Base-by-base conservation (phyloP, 2,888 invertebrate species). In the Ischnura elegans region DNA sequence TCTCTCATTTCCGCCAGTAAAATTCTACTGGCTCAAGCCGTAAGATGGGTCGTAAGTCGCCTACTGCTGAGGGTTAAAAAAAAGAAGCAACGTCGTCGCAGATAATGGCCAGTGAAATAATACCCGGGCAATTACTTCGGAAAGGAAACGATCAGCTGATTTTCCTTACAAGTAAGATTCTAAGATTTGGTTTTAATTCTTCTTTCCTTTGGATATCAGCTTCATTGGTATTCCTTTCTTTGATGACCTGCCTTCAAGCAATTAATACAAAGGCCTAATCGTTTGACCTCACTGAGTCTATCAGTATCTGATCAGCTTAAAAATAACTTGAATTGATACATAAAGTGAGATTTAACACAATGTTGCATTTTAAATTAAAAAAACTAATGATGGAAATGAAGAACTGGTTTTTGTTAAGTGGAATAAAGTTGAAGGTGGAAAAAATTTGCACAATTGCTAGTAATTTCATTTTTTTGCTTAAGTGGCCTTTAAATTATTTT, bases 1-100 rank as follows among this genome's bases (percentile, higher is more conserved):
- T 76, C 29, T 76, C 29, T 76, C 76, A 76, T 76, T 76, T 76
- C 76, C 16, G 36, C 76, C 76, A 76, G 76, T 76, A 76, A 76
- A 76, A 76, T 36, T 76, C 76, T 21, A 10, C 76, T 10, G 2
- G 10, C 36, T 36, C 36, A n/a, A 36, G 36, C 76, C 76, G 10
- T 36, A 13, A 25, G 76, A 25, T n/a, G n/a, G n/a, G n/a, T 76
- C 76, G 76, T 76, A 76, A 36, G 36, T 8, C n/a, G 76, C 10
- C n/a, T 8, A 10, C 61, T n/a, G 61, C 61, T 25, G 76, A 76
- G 76, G 76, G 16, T 5, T 6, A 36, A 36, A 76, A n/a, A n/a
- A 36, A 76, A 76, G 16, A 13, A 13, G 36, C n/a, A 36, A 5
- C 4, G 36, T 13, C 36, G 25, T 25, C 76, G 0, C 3, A n/a